Evolutionary conservation across 2,888 invertebrate genomes (phyloP), one percentile per base, ranked within the genome.

Genomic region (Pyrrhia umbra): DNA sequence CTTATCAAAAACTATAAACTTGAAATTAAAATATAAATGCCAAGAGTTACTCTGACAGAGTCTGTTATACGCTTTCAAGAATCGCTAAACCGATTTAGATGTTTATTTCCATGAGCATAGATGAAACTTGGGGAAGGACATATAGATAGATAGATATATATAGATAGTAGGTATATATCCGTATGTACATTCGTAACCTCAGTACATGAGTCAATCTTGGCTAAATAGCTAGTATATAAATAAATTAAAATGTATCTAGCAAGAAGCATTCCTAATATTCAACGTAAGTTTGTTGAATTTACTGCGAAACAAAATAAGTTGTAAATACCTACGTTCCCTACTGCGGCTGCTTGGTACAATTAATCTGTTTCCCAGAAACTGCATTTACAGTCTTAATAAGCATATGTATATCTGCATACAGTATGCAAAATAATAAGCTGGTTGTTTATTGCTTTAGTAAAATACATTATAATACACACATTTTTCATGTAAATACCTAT

Each of bases 271-370:
- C 13, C 43, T 47, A 63, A 34, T 37, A 3, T 20, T 18, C 46
- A 66, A 62, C 15, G 9, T 51, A 63, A 6, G 25, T 40, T 70
- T 46, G 25, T 10, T 15, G 23, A 8, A 70, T 42, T 46, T 34
- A 5, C 34, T 13, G n/a, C 2, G 21, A 47, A 46, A 34, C 39
- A 34, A 46, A 66, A 40, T 47, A 62, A 46, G 16, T 68, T 60
- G 15, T 15, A 23, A 47, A 30, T 50, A 16, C 18, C 10, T 37
- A 64, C n/a, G 15, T 37, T 39, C 21, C 20, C 18, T 23, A 18
- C 16, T 45, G 25, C 21, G 13, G 18, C 43, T 21, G 21, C 21
- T 45, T 37, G 30, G 30, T 47, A 47, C 15, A 39, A 50, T 39
- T 60, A 23, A 40, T 51, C 20, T 10, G 46, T 46, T 37, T 46